Base-by-base conservation (phyloP, 2,888 invertebrate species). In the Sisyra nigra region DNA sequence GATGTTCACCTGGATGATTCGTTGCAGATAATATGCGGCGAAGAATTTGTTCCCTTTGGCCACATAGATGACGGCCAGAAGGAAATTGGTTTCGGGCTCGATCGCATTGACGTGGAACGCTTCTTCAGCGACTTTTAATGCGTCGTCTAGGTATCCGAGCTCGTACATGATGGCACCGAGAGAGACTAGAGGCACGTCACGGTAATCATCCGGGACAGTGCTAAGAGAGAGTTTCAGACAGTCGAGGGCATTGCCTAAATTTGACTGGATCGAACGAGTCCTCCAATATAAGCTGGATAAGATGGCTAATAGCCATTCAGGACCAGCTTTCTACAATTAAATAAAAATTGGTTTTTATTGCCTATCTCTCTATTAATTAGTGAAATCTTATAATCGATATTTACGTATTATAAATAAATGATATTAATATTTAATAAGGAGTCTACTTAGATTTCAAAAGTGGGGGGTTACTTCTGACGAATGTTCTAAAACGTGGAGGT, bases 201-300 rank as follows among this genome's bases (percentile, higher is more conserved):
- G 67, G 49, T 73, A 71, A 47, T 71, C 68, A 3, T 62, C 58
- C 0, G 74, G 74, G 5, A 70, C 72, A n/a, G 63, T 60, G 47
- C 66, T 64, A 19, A 74, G 65, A 1, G 81, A 76, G 7, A 72
- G 61, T 34, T 78, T 67, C 5, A 82, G 66, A 57, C 86, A 87
- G 51, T 77, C 75, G 6, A 82, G 58, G 0, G 80, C 79, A 54
- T 80, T 77, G 38, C 67, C 66, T 29, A 72, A 69, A 54, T 81
- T 79, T 24, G 24, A 3, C 7, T 24, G 3, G 7, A 24, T 24
- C 5, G 77, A 76, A 3, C 77, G 68, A 1, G 80, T 72, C 7
- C 85, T 69, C 85, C 85, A 87, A 58, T 85, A 84, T 13, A 85
- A 60, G 0, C 80, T 81, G 0, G 85, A 79, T 33, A 86, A 56